phyloP scores from a whole-genome alignment of 1,140 invertebrate genomes.

The Apis dorsata region DNA sequence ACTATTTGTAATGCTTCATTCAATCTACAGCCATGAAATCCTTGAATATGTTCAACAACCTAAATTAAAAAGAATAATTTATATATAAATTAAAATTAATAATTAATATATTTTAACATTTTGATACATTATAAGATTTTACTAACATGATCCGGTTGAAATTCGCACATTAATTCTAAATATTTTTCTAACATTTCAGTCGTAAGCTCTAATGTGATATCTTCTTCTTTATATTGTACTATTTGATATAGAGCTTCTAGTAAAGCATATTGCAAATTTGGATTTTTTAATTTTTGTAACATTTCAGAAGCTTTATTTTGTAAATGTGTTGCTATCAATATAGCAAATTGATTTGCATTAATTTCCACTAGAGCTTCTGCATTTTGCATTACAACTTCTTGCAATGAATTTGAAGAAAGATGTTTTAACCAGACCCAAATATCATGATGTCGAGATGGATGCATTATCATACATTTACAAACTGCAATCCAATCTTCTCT shows the following conservation, averaged over 20 bases:
- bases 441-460: slow-evolving; percentile 70
- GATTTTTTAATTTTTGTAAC: slow-evolving; percentile 72
- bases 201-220: slow-evolving; percentile 78
- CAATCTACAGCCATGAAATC: slow-evolving; percentile 73
- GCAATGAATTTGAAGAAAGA: slow-evolving; percentile 69
- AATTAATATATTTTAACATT: neutral
- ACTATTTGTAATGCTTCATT: slow-evolving; percentile 76
- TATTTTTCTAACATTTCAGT: slow-evolving; percentile 82
- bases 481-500: slow-evolving; percentile 77
- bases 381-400: slow-evolving; percentile 67
- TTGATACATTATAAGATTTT: neutral
- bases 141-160: slow-evolving; percentile 79
- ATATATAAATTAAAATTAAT: neutral
- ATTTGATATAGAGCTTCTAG: slow-evolving; percentile 83
- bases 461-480: slow-evolving; percentile 74
- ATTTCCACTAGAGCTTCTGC: slow-evolving; percentile 63
- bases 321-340: slow-evolving; percentile 67
- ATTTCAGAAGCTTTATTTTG: slow-evolving; percentile 69
- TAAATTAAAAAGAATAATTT: slow-evolving; percentile 38
- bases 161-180: slow-evolving; percentile 85
- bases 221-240: slow-evolving; percentile 76
- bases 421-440: slow-evolving; percentile 75
- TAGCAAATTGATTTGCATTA: slow-evolving; percentile 69
- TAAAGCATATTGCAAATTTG: slow-evolving; percentile 82
- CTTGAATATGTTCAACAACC: slow-evolving; percentile 74